Base-by-base conservation (phyloP, 2,113 vertebrate species). In the Scatophagus argus region DNA sequence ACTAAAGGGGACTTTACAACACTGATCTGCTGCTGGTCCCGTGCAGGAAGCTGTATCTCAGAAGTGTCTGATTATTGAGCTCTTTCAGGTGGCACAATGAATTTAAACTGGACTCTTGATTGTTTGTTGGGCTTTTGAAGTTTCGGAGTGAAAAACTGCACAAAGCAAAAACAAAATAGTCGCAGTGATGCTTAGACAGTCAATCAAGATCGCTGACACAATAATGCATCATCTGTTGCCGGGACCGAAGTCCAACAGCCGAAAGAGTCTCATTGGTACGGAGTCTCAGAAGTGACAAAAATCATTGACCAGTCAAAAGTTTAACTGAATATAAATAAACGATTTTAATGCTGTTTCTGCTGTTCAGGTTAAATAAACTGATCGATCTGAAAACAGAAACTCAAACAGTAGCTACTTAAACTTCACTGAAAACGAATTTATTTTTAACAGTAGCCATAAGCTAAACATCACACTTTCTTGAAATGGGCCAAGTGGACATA, bases 211-310 rank as follows among this genome's bases (percentile, higher is more conserved):
- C 46, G 19, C 25, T 0, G 44, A 47, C n/a, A 34, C 21, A 7
- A 6, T 49, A 2, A 12, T 19, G 7, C 12, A 9, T 69, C 63
- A 54, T 61, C 63, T 46, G 62, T 74, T 2, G 5, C 25, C 1
- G 2, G 39, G 67, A 9, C 19, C 17, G 23, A n/a, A 31, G 19
- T 32, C 27, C 17, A 38, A 23, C 17, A 31, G 1, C 19, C 38
- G 34, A 14, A 16, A 21, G 7, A 5, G 19, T 14, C 16, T 54
- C 31, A 41, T 38, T 43, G 1, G 32, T 71, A 73, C n/a, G 36
- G 73, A 81, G 56, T 27, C 49, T 23, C 51, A 73, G 49, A 51
- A 21, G 51, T 0, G 34, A 17, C 63, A 69, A 67, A 39, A 31
- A 12, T 32, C 2, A 31, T 23, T 5, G 41, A 60, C 9, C 4